Percentiles rank a stretch among this genome's conserved stretches.
phyloP scores from a whole-genome alignment of 2,113 vertebrate species.

The Choloepus hoffmanni region DNA sequence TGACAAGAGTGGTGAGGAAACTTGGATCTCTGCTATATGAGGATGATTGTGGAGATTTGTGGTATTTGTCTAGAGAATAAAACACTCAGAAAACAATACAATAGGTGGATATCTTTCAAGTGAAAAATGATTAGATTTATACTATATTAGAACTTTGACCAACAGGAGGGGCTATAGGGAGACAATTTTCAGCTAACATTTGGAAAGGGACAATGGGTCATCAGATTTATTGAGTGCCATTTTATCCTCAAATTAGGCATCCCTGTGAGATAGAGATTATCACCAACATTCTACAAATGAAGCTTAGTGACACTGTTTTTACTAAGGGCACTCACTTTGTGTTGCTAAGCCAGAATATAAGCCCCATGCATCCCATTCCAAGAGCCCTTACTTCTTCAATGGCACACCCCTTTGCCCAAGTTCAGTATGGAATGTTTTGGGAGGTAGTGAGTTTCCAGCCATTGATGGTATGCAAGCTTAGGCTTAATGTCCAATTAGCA shows the following conservation, averaged over 20 bases:
- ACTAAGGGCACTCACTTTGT: not conserved
- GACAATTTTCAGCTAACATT: not conserved
- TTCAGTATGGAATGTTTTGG: not conserved
- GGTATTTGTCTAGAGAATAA: not conserved
- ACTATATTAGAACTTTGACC: not conserved
- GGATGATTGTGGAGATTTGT: not conserved
- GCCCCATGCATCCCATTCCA: not conserved
- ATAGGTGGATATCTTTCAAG: not conserved
- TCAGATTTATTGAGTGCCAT: not conserved
- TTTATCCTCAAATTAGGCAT: not conserved
- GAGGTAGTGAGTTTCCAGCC: not conserved
- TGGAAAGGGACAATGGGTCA: not conserved
- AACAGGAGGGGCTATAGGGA: not conserved
- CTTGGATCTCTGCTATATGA: not conserved
- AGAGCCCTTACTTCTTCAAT: not conserved
- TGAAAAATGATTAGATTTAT: not conserved
- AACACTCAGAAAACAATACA: not conserved
- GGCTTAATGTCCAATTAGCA: not conserved
- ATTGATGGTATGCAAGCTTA: not conserved
- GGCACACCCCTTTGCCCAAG: rapidly evolving
- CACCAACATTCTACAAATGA: not conserved
- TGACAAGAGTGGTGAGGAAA: not conserved
- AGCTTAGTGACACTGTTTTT: not conserved
- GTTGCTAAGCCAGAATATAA: not conserved
- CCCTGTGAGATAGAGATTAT: not conserved